These are phyloP conservation scores for Cassiopea andromeda DNA, from an alignment of 30 jellyfish, hydroid and myxozoan species.

Conservation along the genomic window DNA sequence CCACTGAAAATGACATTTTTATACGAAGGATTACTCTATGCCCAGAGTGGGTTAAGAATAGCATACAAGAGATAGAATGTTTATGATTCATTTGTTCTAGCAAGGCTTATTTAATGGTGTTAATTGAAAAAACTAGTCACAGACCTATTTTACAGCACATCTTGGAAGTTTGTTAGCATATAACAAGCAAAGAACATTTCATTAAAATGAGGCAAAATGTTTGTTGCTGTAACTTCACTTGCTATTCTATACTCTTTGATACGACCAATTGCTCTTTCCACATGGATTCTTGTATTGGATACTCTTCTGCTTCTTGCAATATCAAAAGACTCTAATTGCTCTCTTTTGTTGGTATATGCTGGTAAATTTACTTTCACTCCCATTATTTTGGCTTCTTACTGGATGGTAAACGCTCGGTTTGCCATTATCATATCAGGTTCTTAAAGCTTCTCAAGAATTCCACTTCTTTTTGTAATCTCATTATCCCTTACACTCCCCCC, in stretches of 20 bases:
- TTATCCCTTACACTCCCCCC: constrained; percentile 9
- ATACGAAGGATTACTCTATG: neutral
- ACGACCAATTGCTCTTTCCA: constrained; percentile 21
- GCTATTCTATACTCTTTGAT: neutral
- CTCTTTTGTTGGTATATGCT: neutral
- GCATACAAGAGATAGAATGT: neutral
- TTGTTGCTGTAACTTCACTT: neutral
- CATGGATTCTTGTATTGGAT: constrained; percentile 12
- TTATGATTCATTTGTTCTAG: constrained; percentile 7
- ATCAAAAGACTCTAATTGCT: constrained; percentile 10
- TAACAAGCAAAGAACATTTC: neutral
- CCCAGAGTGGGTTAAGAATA: neutral
- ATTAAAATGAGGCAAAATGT: neutral
- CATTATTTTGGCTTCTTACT: neutral
- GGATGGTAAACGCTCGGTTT: constrained; percentile 21
- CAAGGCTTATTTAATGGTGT: neutral
- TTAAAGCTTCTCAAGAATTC: neutral
- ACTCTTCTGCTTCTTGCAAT: constrained; percentile 3
- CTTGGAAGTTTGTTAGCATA: constrained; percentile 4
- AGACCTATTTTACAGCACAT: neutral
- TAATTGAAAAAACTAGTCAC: neutral
- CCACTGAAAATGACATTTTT: constrained; percentile 18
- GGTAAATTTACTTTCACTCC: constrained; percentile 2
- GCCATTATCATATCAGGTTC: constrained; percentile 20
- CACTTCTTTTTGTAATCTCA: constrained; percentile 13